Conservation (phyloP, 2,113 vertebrate genomes). For the Tenebrosternarchus preto region DNA sequence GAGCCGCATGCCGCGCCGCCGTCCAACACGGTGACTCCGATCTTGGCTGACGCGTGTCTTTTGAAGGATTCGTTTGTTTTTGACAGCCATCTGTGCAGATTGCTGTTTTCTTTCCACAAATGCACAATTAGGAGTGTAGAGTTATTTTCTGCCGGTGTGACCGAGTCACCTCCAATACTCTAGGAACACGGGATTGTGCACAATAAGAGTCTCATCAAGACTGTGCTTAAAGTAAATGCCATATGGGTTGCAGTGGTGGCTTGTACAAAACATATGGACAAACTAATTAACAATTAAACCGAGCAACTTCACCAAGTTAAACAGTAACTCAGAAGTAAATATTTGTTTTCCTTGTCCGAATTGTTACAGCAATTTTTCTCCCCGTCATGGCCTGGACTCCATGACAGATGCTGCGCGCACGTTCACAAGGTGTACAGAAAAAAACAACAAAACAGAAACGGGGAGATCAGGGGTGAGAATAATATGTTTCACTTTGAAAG, state of each 20-base stretch:
- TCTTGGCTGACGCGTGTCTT: slow-evolving; percentile 30
- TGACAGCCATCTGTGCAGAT: slow-evolving; percentile 60
- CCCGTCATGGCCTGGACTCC: neutral
- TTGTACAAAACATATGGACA: slow-evolving; percentile 43
- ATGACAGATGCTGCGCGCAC: neutral
- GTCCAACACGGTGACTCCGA: slow-evolving; percentile 25
- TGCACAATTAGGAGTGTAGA: slow-evolving; percentile 47
- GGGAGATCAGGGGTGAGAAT: no score
- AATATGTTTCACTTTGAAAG: no score
- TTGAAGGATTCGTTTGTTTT: slow-evolving; percentile 32
- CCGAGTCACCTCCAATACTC: slow-evolving; percentile 9
- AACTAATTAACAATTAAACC: slow-evolving; percentile 49
- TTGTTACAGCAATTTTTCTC: no score
- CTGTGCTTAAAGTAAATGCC: slow-evolving; percentile 35
- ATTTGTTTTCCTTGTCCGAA: neutral
- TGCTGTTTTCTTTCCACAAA: slow-evolving; percentile 32
- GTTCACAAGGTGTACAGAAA: no score
- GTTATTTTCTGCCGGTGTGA: slow-evolving; percentile 34
- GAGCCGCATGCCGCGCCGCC: slow-evolving; percentile 27
- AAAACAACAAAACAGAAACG: no score
- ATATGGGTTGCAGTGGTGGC: slow-evolving; percentile 48
- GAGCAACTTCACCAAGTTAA: slow-evolving; percentile 37
- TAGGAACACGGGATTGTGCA: neutral
- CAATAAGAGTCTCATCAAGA: slow-evolving; percentile 34
- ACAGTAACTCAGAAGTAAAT: slow-evolving; percentile 13